Evolutionary conservation across 1,140 invertebrate genomes (phyloP).

Genomic region (Lucilia cuprina): DNA sequence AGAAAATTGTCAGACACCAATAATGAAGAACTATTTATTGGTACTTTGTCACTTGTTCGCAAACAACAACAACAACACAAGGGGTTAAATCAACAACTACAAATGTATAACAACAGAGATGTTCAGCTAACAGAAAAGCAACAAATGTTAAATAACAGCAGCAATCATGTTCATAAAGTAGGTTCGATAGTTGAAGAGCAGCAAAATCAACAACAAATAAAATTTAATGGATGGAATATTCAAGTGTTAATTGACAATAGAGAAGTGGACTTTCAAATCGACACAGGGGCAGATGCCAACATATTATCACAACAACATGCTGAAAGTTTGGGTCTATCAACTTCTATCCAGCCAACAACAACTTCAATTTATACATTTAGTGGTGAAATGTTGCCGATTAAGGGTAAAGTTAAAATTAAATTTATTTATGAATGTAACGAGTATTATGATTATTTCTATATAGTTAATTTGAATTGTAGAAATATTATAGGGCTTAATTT

Average conservation of each 20-base stretch:
- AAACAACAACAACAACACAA: no score
- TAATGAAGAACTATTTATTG: no score
- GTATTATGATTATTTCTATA: slow-evolving; percentile 34
- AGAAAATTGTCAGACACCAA: no score
- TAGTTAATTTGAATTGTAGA: slow-evolving; percentile 36
- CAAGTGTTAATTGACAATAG: slow-evolving; percentile 38
- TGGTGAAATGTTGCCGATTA: slow-evolving; percentile 36
- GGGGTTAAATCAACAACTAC: no score
- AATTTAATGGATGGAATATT: slow-evolving; percentile 23
- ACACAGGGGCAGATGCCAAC: slow-evolving; percentile 43
- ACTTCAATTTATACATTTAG: slow-evolving; percentile 33
- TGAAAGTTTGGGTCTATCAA: neutral
- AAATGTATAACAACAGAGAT: no score
- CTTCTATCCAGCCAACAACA: no score
- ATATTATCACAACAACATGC: slow-evolving; percentile 40
- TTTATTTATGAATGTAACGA: slow-evolving; percentile 31
- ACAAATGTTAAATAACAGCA: no score
- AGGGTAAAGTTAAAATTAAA: slow-evolving; percentile 28
- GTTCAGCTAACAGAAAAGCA: no score
- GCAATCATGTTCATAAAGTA: no score
- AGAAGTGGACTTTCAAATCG: slow-evolving; percentile 41
- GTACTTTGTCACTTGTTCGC: no score
- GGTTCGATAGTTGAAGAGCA: no score
- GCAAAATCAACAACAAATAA: no score
- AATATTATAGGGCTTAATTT: slow-evolving; percentile 28